A percentile compares a stretch with the other conserved stretches of the same genome.
Conservation (phyloP, 1,140 invertebrate genomes). For the Thaumetopoea pityocampa region DNA sequence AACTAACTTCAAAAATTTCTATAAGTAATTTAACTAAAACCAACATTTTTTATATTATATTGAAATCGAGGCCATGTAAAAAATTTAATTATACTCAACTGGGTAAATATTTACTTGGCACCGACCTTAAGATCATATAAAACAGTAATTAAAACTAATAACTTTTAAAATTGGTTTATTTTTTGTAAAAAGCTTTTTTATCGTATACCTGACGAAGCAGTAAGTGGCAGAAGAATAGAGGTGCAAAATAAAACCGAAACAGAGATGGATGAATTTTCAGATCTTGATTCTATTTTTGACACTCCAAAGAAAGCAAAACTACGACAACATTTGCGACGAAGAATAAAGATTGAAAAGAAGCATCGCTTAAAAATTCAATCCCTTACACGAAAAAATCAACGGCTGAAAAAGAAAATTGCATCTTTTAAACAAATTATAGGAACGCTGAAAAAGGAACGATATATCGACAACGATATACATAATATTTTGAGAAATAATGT, state of each 20-base stretch:
- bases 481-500: slow-evolving; percentile 13
- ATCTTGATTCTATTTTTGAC: slow-evolving; percentile 18
- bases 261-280: slow-evolving; percentile 11
- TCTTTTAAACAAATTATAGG: slow-evolving; percentile 14
- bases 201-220: not conserved
- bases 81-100: not conserved
- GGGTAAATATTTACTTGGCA: not conserved
- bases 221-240: not conserved
- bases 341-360: slow-evolving; percentile 7
- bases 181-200: not conserved
- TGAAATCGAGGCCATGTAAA: too few species aligned
- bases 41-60: too few species aligned
- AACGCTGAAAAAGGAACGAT: slow-evolving; percentile 15
- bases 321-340: slow-evolving; percentile 9
- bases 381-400: slow-evolving; percentile 5
- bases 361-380: slow-evolving; percentile 14
- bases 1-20: too few species aligned
- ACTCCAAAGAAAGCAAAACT: slow-evolving; percentile 13
- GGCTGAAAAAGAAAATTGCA: slow-evolving; percentile 18
- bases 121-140: too few species aligned
- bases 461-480: slow-evolving; percentile 14
- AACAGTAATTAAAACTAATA: too few species aligned
- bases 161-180: too few species aligned
- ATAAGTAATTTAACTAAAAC: too few species aligned
- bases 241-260: not conserved